These are phyloP conservation scores for Agrilus mali DNA, from an alignment of 2,888 invertebrate species.

Conservation along the genomic window DNA sequence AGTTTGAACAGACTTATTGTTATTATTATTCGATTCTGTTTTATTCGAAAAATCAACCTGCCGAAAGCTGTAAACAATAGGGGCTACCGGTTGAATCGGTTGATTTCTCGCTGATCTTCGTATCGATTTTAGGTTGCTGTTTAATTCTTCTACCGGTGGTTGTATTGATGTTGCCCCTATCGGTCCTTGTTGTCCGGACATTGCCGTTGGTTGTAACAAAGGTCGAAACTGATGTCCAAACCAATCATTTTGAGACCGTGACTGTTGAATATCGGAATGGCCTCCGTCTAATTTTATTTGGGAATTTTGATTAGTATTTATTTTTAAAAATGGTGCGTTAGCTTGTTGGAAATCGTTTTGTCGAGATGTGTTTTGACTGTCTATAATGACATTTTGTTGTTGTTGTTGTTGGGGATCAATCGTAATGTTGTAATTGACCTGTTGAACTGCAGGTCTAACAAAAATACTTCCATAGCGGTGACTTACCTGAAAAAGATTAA, in stretches of 20 bases:
- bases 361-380: slow-evolving; percentile 5
- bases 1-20: slow-evolving; percentile 12
- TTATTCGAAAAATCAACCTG: slow-evolving; percentile 28
- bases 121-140: slow-evolving; percentile 29
- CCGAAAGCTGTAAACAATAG: slow-evolving; percentile 33
- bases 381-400: slow-evolving; percentile 17
- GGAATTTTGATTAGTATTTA: no score
- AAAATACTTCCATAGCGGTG: slow-evolving; percentile 24
- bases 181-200: background rate
- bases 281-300: no score
- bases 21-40: slow-evolving; percentile 30
- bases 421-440: slow-evolving; percentile 12
- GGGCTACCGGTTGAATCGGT: slow-evolving; percentile 28
- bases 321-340: no score
- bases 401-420: slow-evolving; percentile 17
- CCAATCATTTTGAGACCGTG: no score
- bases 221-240: no score
- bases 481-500: slow-evolving; percentile 22
- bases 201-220: background rate
- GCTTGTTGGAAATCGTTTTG: slow-evolving; percentile 8
- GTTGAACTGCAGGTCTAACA: slow-evolving; percentile 7
- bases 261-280: no score
- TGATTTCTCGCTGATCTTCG: slow-evolving; percentile 27
- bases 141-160: slow-evolving; percentile 31
- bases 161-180: slow-evolving; percentile 13